Evolutionary conservation across 2,797 vertebrate species (phyloP).

Genomic region (Serranus cabrilla): DNA sequence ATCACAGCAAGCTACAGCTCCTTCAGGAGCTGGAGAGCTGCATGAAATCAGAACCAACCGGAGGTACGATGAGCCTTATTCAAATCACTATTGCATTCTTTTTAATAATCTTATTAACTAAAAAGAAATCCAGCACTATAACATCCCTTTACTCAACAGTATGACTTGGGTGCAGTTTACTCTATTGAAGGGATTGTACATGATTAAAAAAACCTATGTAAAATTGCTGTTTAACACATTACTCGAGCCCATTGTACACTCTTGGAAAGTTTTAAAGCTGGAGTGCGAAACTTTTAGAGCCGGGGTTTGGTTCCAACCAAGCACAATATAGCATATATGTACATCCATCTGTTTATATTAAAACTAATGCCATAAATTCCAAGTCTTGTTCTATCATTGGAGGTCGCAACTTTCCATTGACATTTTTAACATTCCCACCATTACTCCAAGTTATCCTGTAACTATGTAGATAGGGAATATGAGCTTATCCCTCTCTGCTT

Average conservation of each 20-base stretch:
- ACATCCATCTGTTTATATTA: background rate
- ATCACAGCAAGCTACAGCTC: background rate
- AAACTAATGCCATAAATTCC: background rate
- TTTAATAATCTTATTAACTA: slow-evolving; percentile 5
- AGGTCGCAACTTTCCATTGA: slow-evolving; percentile 30
- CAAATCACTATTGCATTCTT: background rate
- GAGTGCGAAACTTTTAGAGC: no score
- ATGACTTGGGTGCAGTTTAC: background rate
- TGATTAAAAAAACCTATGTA: no score
- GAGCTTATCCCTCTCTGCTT: slow-evolving; percentile 41
- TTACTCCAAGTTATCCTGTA: slow-evolving; percentile 26
- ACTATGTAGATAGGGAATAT: slow-evolving; percentile 47
- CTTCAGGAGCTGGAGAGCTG: background rate
- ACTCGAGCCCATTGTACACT: background rate
- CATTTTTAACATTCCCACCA: slow-evolving; percentile 38
- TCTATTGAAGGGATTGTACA: background rate
- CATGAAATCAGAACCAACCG: background rate
- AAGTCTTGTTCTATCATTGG: background rate
- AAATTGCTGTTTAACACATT: background rate
- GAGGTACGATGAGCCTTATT: background rate
- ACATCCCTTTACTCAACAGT: background rate
- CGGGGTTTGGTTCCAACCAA: no score
- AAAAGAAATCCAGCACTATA: background rate
- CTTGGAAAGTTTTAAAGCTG: no score
- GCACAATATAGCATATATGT: background rate